Evolutionary conservation across 1,140 invertebrate species (phyloP), one percentile per base, ranked within the genome.

Genomic region (Drosophila biarmipes): DNA sequence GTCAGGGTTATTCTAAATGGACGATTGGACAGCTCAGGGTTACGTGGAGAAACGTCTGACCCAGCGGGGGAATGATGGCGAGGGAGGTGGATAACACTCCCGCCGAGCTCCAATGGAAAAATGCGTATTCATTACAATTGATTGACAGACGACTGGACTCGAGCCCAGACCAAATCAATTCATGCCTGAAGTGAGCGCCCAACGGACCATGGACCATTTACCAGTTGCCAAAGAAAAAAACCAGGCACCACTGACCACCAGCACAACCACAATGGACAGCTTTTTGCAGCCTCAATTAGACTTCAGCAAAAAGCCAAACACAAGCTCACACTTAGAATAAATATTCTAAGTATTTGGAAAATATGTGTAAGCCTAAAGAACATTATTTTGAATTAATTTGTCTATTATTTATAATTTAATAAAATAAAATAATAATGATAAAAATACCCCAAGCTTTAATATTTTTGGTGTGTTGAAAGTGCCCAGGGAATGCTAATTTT

Each of bases 41-140:
- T 77, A 80, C 66, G 49, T 46, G 58, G 58, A 73, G 76, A 79
- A 80, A 58, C 61, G 34, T n/a, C 35, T 56, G 56, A 73, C 68
- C 64, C 75, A 45, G 62, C 71, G 62, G 74, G 56, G 21, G 14
- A 38, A 52, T 17, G 34, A 46, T n/a, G 56, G 10, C 2, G 14
- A 29, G 42, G 27, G 31, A 31, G 46, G 54, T 53, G 54, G 29
- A 55, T 31, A n/a, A 34, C 46, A 46, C n/a, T 37, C 46, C 42
- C 58, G 43, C 14, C 46, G 48, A 45, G 14, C 15, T 37, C 35
- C 17, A 7, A 67, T 37, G 34, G 43, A 86, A 85, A 82, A 69
- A 63, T 85, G 80, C 81, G 81, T 85, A 86, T 85, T 85, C 81
- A 85, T 85, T 85, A 85, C 77, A 85, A 68, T 85, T 85, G 81